phyloP scores from a whole-genome alignment of 2,797 vertebrate genomes.

The Pseudocheirus occidentalis region DNA sequence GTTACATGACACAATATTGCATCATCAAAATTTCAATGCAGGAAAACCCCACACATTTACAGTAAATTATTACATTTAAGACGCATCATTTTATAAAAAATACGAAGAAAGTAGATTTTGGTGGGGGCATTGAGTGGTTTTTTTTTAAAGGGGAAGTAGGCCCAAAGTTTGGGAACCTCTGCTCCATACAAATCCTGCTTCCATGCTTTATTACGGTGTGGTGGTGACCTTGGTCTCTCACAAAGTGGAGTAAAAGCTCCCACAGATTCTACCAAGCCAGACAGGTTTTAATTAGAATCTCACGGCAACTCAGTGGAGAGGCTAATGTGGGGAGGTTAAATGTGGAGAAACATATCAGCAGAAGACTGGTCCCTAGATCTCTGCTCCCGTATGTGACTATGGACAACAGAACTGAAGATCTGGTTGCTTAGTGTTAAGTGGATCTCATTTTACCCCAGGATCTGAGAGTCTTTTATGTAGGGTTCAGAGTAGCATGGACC shows the following conservation, averaged over 20 bases:
- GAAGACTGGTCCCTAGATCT: neutral
- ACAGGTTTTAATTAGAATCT: neutral
- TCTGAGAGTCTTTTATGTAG: neutral
- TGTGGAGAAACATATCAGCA: neutral
- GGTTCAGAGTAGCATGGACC: neutral
- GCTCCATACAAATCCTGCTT: neutral
- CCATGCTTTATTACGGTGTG: neutral
- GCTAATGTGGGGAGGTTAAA: neutral
- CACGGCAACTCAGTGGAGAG: neutral
- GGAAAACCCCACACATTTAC: too few species aligned
- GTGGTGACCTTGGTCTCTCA: neutral
- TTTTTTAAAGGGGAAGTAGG: too few species aligned
- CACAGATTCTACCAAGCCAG: neutral
- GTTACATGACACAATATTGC: too few species aligned
- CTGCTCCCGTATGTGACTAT: neutral
- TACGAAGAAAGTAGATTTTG: too few species aligned
- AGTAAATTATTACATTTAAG: too few species aligned
- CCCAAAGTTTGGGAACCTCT: too few species aligned
- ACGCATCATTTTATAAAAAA: too few species aligned
- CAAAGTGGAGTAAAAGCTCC: neutral
- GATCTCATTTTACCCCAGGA: neutral
- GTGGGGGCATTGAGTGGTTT: too few species aligned
- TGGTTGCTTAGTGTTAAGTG: neutral
- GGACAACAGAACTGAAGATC: neutral
- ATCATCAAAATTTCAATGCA: too few species aligned